Evolutionary conservation across 2,113 vertebrate genomes (phyloP).

Genomic region (Leuciscus idus): DNA sequence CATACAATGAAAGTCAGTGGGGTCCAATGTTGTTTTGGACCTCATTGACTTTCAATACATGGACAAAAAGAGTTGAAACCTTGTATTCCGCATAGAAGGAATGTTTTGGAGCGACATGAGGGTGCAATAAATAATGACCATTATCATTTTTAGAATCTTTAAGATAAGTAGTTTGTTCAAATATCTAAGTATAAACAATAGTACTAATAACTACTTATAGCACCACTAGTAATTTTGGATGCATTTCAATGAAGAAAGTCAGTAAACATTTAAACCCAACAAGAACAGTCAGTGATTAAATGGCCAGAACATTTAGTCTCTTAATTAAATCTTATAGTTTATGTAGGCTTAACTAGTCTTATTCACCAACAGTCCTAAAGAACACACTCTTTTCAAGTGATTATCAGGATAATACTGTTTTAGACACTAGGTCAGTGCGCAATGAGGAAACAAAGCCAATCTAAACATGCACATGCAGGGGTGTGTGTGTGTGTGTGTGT

Average conservation of each 20-base stretch:
- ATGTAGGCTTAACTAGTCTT: neutral
- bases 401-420: neutral
- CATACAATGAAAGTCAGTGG: neutral
- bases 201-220: neutral
- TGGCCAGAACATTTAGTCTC: neutral
- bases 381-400: conserved; percentile 12
- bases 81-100: neutral
- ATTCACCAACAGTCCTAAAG: neutral
- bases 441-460: neutral
- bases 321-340: neutral
- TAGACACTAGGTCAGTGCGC: neutral
- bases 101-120: neutral
- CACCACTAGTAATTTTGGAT: neutral
- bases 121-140: neutral
- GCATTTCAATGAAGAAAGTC: neutral
- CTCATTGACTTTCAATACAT: neutral
- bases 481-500: neutral
- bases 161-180: neutral
- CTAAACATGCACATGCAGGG: neutral
- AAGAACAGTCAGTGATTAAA: neutral
- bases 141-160: neutral
- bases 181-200: neutral
- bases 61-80: neutral
- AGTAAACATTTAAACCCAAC: neutral
- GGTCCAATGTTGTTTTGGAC: neutral